Percentiles rank a stretch among this genome's conserved stretches.
These are phyloP conservation scores for Clarias pachynema DNA, from an alignment of 2,797 vertebrate species.

Conservation along the genomic window DNA sequence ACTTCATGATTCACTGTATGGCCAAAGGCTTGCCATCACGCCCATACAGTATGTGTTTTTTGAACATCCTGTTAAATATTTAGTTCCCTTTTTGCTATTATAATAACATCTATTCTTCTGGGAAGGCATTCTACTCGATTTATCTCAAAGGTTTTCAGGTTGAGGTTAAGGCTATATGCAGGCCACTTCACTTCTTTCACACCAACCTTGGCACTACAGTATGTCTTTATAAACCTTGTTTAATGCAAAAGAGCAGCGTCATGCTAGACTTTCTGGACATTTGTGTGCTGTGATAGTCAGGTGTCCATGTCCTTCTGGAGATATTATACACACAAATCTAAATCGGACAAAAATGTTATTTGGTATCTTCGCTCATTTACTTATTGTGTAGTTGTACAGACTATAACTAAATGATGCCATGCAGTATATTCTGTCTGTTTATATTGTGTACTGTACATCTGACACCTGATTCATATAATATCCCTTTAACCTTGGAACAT, in stretches of 20 bases:
- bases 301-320: not conserved
- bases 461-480: not conserved
- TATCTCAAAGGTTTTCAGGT: not conserved
- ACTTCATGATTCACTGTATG: not conserved
- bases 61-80: not conserved
- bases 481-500: slow-evolving; percentile 18
- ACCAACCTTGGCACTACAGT: not conserved
- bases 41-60: not conserved
- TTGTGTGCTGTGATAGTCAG: not conserved
- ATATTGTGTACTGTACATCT: not conserved
- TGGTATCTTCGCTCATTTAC: not conserved
- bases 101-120: not conserved
- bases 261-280: not conserved
- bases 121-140: not conserved
- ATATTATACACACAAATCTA: not conserved
- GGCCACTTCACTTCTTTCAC: not conserved
- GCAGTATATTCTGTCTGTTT: not conserved
- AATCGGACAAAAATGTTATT: not conserved
- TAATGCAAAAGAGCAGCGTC: not conserved
- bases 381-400: not conserved
- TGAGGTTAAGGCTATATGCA: not conserved
- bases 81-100: not conserved
- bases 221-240: not conserved
- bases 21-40: not conserved
- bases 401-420: not conserved